Base-by-base conservation (phyloP, 2,113 vertebrate genomes). In the Tretioscincus oriximinensis region DNA sequence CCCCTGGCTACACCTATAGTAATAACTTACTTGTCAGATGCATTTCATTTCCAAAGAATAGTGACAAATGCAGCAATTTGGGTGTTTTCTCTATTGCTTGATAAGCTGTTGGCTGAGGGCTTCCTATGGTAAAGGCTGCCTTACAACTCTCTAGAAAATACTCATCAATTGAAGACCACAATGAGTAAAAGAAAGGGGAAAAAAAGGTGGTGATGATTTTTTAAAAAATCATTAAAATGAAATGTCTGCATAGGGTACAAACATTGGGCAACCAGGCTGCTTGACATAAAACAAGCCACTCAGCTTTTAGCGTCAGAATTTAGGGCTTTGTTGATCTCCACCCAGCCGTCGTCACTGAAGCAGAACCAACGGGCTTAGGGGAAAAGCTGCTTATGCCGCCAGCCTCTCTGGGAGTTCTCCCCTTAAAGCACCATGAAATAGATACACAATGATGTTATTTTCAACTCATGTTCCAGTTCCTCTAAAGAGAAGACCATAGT, bases 341-440 rank as follows among this genome's bases (percentile, higher is more conserved):
- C 87, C 84, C 88, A 90, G 80, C 89, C 84, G 16, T 66, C 47
- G 18, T 77, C 12, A 0, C 61, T 82, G 89, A 84, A 89, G 90
- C 88, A 92, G 88, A 92, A 91, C 90, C 81, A 88, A 92, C 84
- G 81, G 24, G 86, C 88, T 92, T 93, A 90, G 80, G 41, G 87
- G 67, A 9, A 90, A 93, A 93, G 86, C 90, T 72, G 88, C 87
- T 92, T 93, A 91, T 88, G 86, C 79, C 83, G 51, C 75, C 78
- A 66, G 84, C 67, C 85, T 75, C 85, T 83, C 58, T 1, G 5
- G 81, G 87, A 88, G 77, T 29, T 49, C 89, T 90, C 82, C 10
- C 86, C 84, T 11, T 76, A 89, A 90, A 91, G 71, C 0, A 77
- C 78, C 88, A 82, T 90, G 88, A 90, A 91, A 91, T 65, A 83